Conservation (phyloP, 2,797 vertebrate species). For the Cetoscarus ocellatus region DNA sequence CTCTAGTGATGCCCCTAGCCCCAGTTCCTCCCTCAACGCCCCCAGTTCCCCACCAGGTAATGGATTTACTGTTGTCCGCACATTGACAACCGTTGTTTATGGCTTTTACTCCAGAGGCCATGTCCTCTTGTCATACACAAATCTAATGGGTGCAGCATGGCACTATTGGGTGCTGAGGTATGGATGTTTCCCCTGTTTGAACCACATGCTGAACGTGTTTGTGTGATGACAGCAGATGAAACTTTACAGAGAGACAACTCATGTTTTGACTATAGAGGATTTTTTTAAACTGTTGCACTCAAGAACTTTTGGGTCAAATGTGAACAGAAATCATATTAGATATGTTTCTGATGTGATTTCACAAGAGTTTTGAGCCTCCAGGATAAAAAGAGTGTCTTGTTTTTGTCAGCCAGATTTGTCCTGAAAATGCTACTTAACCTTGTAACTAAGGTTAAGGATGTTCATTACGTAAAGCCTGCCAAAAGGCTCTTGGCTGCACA, state of each 20-base stretch:
- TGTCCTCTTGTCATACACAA: background rate
- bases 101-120: background rate
- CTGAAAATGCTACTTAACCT: background rate
- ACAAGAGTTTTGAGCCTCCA: background rate
- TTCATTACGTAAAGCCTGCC: conserved; percentile 8
- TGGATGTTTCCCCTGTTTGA: background rate
- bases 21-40: conserved; percentile 85
- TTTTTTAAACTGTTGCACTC: background rate
- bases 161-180: background rate
- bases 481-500: conserved; percentile 11
- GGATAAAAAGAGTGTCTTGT: background rate
- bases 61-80: background rate
- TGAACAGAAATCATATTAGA: background rate
- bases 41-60: conserved; percentile 92
- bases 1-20: conserved; percentile 85
- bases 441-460: background rate
- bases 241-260: too few species aligned
- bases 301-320: background rate
- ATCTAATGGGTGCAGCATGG: background rate
- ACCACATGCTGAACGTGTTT: background rate
- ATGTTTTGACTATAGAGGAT: background rate
- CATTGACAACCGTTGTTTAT: background rate
- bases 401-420: conserved; percentile 5
- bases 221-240: background rate
- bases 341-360: too few species aligned